Percentiles rank a stretch among this genome's conserved stretches.
These are phyloP conservation scores for Chymomyza fuscimana DNA, from an alignment of 2,888 invertebrate genomes.

Conservation along the genomic window DNA sequence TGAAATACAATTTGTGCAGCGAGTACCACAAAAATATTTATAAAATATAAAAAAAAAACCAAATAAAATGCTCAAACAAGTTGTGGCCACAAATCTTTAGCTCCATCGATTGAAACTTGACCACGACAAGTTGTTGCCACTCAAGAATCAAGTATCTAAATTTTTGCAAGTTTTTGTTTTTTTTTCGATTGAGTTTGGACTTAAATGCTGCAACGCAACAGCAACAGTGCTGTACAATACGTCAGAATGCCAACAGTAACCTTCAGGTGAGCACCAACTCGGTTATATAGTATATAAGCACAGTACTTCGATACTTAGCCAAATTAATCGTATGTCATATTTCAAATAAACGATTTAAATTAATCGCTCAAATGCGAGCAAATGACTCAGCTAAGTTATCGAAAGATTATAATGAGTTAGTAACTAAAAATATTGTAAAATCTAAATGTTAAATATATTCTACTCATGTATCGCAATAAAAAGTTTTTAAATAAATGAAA, in stretches of 20 bases:
- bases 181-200: neutral
- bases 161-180: neutral
- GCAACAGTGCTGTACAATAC: conserved; percentile 48
- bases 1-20: neutral
- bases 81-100: neutral
- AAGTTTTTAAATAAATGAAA: too few relatives aligned
- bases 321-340: neutral
- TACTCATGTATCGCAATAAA: too few relatives aligned
- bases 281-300: neutral
- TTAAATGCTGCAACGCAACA: conserved; percentile 49
- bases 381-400: too few relatives aligned
- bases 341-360: too few relatives aligned
- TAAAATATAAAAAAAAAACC: neutral
- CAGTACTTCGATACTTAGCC: too few relatives aligned
- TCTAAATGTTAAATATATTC: too few relatives aligned
- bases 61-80: neutral
- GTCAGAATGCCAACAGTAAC: conserved; percentile 74
- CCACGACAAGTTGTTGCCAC: neutral
- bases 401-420: too few relatives aligned
- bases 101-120: neutral
- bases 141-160: neutral
- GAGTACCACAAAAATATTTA: neutral
- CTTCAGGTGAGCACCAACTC: conserved; percentile 59
- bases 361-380: too few relatives aligned
- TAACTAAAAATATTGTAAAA: too few relatives aligned